Percentiles rank a stretch among this genome's conserved stretches.
Conservation (phyloP, 2,797 vertebrate genomes). For the Aotus griseimembra region DNA sequence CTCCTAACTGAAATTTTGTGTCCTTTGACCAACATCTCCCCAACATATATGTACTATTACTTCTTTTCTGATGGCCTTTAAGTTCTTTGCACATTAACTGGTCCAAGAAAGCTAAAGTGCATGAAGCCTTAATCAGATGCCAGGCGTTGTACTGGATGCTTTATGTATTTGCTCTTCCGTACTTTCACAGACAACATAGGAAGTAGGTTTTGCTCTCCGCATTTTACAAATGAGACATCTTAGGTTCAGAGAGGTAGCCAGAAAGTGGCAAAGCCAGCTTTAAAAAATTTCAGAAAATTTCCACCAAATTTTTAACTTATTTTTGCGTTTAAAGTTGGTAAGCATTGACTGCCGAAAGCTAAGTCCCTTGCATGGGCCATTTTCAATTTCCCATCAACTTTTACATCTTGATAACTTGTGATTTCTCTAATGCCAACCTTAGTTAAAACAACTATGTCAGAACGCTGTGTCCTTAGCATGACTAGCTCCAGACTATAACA, state of each 20-base stretch:
- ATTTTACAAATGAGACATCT: not conserved
- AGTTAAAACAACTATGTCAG: not conserved
- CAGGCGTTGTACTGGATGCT: not conserved
- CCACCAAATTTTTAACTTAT: not conserved
- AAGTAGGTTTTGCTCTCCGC: not conserved
- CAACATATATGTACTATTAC: not conserved
- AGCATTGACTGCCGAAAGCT: not conserved
- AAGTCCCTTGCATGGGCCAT: not conserved
- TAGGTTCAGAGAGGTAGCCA: not conserved
- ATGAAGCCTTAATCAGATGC: not conserved
- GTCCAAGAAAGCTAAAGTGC: not conserved
- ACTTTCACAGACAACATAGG: not conserved
- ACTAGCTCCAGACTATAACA: slow-evolving; percentile 88
- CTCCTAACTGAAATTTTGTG: not conserved
- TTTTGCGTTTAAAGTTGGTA: not conserved
- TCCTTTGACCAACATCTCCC: not conserved
- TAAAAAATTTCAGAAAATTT: slow-evolving; percentile 14
- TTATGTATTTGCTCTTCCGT: not conserved
- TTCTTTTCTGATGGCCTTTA: not conserved
- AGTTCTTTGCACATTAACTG: not conserved
- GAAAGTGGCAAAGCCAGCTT: not conserved
- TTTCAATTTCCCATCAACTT: not conserved
- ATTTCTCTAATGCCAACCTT: slow-evolving; percentile 1
- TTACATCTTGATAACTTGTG: slow-evolving; percentile 7
- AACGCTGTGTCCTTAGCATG: slow-evolving; percentile 82